Evolutionary conservation across 2,113 vertebrate genomes (phyloP), one percentile per base, ranked within the genome.

Genomic region (Motacilla tschutschensis): DNA sequence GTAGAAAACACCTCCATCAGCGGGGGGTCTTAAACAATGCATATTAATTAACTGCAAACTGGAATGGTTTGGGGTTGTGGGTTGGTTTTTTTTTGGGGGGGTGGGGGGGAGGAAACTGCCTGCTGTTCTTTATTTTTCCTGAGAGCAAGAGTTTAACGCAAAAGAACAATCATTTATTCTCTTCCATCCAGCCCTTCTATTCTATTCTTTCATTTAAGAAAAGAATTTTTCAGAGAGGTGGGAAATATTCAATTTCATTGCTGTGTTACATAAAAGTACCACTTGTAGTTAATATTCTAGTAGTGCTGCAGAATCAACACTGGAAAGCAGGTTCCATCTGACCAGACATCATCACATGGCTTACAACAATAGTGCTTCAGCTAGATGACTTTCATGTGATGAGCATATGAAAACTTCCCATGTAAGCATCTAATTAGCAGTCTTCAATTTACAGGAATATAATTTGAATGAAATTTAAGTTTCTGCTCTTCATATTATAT

Each of bases 381-480:
- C 36, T 79, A 79, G 20, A 58, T 70, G 51, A 53, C n/a, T 24
- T 16, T 35, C 14, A 24, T 33, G 16, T 55, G 54, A 35, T 35
- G 14, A 88, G 76, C 51, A 51, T 9, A 65, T 36, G 47, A 77
- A 95, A 86, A 80, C 29, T 57, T 91, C 69, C 65, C 60, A 67
- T 67, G 66, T 94, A 96, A 95, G 94, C 41, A 93, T 80, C 36
- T 80, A 94, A 95, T 93, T 92, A 95, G 46, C 22, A 75, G 17
- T 59, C 65, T 70, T 93, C 88, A 82, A 78, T 89, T 86, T 87
- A 67, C 64, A 90, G 94, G 66, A 91, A 36, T 58, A 33, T 48
- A 2, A 47, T 89, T 78, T 57, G 33, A 93, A 46, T 76, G 15
- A 92, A 93, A 89, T 92, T 78, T 91, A 94, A 70, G 9, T 21